A percentile compares a stretch with the other conserved stretches of the same genome.
These are phyloP conservation scores for Stomatorhinus ivindoensis DNA, from an alignment of 2,113 vertebrate genomes.

Conservation along the genomic window DNA sequence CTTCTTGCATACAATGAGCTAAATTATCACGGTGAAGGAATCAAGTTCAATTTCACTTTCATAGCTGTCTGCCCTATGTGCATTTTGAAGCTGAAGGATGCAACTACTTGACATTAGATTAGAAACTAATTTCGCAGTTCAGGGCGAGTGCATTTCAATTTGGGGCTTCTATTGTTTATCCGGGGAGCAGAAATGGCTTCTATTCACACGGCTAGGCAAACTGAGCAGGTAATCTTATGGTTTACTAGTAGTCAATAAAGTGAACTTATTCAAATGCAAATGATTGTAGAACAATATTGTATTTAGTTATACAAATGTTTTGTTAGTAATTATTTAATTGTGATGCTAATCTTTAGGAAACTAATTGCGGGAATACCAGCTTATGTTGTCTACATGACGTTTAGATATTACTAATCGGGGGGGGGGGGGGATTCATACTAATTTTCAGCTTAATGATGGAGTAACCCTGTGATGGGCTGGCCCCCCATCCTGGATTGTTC, in stretches of 20 bases:
- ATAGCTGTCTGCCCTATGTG: conserved; percentile 32
- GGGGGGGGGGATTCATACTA: too few species aligned
- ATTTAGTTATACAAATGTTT: conserved; percentile 15
- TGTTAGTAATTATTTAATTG: neutral
- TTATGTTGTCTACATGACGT: neutral
- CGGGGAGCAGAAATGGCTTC: conserved; percentile 28
- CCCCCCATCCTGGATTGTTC: too few species aligned
- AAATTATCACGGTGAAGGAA: conserved; percentile 40
- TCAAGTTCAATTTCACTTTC: conserved; percentile 46
- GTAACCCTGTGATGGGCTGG: neutral
- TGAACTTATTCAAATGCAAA: conserved; percentile 19
- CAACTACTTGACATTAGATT: conserved; percentile 48
- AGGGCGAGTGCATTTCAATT: conserved; percentile 52
- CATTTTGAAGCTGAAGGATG: conserved; percentile 29
- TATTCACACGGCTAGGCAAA: conserved; percentile 1
- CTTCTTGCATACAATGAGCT: conserved; percentile 32
- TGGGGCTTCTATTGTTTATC: conserved; percentile 50
- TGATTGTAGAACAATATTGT: neutral
- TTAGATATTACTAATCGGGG: neutral
- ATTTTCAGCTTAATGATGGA: neutral
- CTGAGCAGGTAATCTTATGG: conserved; percentile 15
- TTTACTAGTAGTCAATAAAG: conserved; percentile 2
- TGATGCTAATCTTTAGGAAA: neutral
- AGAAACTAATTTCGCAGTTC: conserved; percentile 51
- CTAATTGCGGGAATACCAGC: neutral